Percentiles rank a stretch among this genome's conserved stretches.
These are phyloP conservation scores for Myrmophylax atrothorax DNA, from an alignment of 2,113 vertebrate genomes.

Conservation along the genomic window DNA sequence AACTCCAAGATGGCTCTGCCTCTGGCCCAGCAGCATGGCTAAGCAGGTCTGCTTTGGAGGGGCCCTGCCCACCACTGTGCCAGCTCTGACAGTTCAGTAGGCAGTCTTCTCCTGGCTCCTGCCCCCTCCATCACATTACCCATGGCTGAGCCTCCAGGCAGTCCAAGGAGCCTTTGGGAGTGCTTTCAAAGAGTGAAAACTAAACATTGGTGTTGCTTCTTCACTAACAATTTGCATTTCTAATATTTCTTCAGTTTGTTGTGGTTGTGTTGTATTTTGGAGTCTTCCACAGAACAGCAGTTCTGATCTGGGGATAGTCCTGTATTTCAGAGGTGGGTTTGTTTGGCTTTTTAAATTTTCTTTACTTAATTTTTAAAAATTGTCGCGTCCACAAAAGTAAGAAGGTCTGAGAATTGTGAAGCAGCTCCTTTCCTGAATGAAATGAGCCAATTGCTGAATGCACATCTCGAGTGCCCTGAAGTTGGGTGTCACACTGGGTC, in stretches of 20 bases:
- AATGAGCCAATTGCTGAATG: neutral
- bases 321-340: neutral
- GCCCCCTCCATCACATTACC: neutral
- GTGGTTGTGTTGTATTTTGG: neutral
- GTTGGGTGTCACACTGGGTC: neutral
- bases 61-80: accelerated
- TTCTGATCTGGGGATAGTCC: neutral
- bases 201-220: neutral
- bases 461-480: neutral
- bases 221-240: neutral
- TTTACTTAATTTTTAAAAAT: neutral
- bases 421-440: neutral
- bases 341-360: neutral
- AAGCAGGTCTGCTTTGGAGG: neutral
- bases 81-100: neutral
- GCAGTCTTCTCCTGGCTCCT: neutral
- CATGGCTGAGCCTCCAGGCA: neutral
- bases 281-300: neutral
- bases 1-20: neutral
- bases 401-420: neutral
- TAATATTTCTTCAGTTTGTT: neutral
- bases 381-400: neutral
- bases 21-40: neutral
- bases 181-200: neutral
- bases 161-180: neutral